Conservation (phyloP, 2,888 invertebrate species). For the Calameuta idolon region DNA sequence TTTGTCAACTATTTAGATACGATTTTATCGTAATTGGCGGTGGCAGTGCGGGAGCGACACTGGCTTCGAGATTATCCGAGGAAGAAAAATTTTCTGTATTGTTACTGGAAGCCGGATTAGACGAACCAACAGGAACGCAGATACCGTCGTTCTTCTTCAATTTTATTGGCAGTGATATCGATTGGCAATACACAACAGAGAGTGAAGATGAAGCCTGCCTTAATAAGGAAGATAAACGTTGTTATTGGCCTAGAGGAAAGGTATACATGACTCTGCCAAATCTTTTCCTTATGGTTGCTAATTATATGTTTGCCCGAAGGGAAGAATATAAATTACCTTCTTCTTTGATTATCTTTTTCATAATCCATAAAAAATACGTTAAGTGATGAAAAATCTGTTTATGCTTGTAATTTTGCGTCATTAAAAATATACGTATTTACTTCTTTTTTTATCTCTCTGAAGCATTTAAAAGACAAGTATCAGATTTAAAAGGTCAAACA, state of each 20-base stretch:
- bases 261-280: slow-evolving; percentile 66
- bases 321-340: background rate
- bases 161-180: slow-evolving; percentile 87
- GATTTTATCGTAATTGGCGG: slow-evolving; percentile 83
- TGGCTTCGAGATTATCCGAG: slow-evolving; percentile 79
- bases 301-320: background rate
- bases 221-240: slow-evolving; percentile 76
- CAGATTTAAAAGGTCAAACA: background rate
- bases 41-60: slow-evolving; percentile 79
- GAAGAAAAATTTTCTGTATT: slow-evolving; percentile 80
- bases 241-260: slow-evolving; percentile 90
- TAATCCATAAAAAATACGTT: no score
- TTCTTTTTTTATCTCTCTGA: background rate
- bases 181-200: slow-evolving; percentile 89
- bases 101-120: slow-evolving; percentile 82
- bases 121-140: slow-evolving; percentile 89
- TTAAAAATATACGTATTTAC: no score
- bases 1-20: slow-evolving; percentile 65
- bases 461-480: background rate
- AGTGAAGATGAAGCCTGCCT: slow-evolving; percentile 84
- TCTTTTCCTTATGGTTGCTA: background rate
- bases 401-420: no score
- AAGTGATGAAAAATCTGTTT: no score
- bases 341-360: no score
- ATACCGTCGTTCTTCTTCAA: slow-evolving; percentile 92